phyloP scores from a whole-genome alignment of 2,888 invertebrate genomes.

The Tipula vernalis region DNA sequence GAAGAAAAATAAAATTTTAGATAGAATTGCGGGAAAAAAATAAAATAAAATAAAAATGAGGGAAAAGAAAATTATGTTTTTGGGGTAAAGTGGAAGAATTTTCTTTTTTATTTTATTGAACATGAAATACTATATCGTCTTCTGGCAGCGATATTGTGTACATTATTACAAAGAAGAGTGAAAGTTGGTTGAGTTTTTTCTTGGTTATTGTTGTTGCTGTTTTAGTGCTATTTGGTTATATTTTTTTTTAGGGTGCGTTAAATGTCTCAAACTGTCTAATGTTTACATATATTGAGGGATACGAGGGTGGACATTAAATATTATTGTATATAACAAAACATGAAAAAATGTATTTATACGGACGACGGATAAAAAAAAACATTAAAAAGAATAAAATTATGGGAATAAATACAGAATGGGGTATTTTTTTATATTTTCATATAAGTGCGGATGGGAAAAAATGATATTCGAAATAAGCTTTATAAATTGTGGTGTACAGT shows the following conservation, averaged over 20 bases:
- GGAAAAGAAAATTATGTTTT: neutral
- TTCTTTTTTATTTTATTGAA: neutral
- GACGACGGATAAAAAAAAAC: neutral
- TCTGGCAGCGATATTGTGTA: neutral
- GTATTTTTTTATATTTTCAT: neutral
- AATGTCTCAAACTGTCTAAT: conserved; percentile 4
- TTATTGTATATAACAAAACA: neutral
- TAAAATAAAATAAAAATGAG: neutral
- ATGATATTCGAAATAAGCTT: neutral
- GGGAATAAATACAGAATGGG: neutral
- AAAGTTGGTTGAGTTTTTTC: neutral
- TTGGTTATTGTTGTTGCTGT: neutral
- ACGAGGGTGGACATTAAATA: neutral
- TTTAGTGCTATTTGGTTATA: neutral
- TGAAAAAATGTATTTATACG: neutral
- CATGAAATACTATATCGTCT: neutral
- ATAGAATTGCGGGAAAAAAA: neutral
- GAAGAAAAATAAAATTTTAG: neutral
- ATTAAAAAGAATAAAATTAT: neutral
- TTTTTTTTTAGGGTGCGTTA: neutral
- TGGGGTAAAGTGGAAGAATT: neutral
- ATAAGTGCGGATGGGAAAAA: neutral
- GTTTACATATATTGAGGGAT: neutral
- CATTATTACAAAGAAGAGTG: neutral
- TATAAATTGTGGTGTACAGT: neutral